These are phyloP conservation scores for Chloroceryle aenea DNA, from an alignment of 2,113 vertebrate species.

Conservation along the genomic window DNA sequence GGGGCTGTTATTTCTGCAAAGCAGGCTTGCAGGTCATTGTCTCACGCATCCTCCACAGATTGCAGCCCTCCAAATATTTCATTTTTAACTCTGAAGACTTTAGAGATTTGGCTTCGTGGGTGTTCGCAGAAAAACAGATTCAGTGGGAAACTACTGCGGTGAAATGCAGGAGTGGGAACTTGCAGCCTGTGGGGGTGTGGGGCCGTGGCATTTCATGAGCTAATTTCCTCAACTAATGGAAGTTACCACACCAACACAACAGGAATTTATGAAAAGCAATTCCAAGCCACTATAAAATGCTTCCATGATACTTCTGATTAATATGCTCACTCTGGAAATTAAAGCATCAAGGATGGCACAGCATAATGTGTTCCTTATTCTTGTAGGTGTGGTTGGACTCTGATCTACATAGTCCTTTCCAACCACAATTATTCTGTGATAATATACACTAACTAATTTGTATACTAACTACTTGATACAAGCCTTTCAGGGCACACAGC, in stretches of 20 bases:
- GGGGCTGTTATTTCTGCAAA: neutral
- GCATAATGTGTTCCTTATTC: no score
- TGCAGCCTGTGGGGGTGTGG: accelerated
- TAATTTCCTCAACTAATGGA: neutral
- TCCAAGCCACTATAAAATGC: neutral
- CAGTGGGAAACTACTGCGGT: neutral
- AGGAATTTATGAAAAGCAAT: neutral
- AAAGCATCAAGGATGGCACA: neutral
- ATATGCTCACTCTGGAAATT: neutral
- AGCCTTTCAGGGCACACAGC: neutral
- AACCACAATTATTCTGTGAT: no score
- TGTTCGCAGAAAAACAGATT: neutral
- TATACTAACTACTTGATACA: neutral
- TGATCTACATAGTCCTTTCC: no score
- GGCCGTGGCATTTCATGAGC: neutral
- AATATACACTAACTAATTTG: neutral
- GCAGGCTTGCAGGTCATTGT: neutral
- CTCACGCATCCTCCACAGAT: neutral
- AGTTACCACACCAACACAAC: neutral
- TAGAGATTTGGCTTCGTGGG: neutral
- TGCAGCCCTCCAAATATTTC: neutral
- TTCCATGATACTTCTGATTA: neutral
- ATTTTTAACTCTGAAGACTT: neutral
- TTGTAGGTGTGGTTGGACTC: no score
- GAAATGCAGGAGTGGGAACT: neutral